Conservation (phyloP, 1,140 invertebrate species). For the Drosophila nigrodunni region DNA sequence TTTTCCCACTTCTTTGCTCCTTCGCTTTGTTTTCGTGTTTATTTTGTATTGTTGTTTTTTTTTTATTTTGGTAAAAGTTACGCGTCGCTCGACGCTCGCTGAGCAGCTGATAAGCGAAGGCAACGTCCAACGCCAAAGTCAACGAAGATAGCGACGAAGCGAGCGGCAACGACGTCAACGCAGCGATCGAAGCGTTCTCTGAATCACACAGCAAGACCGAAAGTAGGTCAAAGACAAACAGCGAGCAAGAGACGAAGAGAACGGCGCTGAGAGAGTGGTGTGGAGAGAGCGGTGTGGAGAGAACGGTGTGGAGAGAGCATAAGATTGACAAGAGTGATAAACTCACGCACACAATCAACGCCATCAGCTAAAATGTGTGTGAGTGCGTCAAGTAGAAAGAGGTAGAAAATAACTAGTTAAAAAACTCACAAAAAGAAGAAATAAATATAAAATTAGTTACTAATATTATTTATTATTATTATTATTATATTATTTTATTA, state of each 20-base stretch:
- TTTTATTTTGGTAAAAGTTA: constrained; percentile 53
- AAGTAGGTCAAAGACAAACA: constrained; percentile 39
- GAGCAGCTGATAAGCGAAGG: constrained; percentile 29
- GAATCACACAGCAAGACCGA: constrained; percentile 5
- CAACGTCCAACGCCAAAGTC: not conserved
- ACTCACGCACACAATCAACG: not conserved
- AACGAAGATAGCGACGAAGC: not conserved
- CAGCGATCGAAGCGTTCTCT: constrained; percentile 22
- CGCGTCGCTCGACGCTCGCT: constrained; percentile 10
- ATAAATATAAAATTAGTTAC: not conserved
- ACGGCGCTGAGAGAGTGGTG: not conserved
- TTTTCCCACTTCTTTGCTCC: no score
- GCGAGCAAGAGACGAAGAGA: not conserved
- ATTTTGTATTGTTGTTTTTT: constrained; percentile 1
- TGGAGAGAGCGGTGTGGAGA: not conserved
- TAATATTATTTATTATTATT: no score
- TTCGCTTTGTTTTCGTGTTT: not conserved
- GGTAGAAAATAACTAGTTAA: no score
- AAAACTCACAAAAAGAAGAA: no score
- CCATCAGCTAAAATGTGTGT: no score
- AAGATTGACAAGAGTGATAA: not conserved
- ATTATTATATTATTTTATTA: no score
- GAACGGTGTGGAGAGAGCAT: not conserved
- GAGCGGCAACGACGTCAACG: not conserved
- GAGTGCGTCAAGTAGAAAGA: no score